Percentiles rank a stretch among this genome's conserved stretches.
Conservation (phyloP, 2,113 vertebrate species). For the Collichthys lucidus region DNA sequence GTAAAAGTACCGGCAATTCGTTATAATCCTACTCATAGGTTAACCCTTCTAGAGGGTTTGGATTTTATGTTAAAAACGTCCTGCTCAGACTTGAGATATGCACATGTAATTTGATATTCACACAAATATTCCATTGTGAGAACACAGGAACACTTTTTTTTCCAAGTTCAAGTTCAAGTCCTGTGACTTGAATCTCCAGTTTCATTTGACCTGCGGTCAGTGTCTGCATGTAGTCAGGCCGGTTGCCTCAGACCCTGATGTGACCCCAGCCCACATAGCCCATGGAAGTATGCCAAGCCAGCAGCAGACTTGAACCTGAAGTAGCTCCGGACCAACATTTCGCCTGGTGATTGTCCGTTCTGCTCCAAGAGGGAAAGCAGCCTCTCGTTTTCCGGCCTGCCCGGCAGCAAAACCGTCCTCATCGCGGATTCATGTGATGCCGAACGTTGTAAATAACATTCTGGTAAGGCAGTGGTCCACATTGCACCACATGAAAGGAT, state of each 20-base stretch:
- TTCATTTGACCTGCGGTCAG: conserved; percentile 58
- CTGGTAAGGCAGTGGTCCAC: conserved; percentile 75
- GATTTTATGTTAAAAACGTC: conserved; percentile 52
- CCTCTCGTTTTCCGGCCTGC: conserved; percentile 34
- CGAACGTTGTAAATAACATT: conserved; percentile 45
- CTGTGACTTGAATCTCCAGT: conserved; percentile 63
- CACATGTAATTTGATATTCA: conserved; percentile 57
- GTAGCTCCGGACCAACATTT: conserved; percentile 49
- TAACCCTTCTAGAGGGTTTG: conserved; percentile 27
- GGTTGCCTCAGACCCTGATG: conserved; percentile 62
- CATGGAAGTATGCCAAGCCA: conserved; percentile 66
- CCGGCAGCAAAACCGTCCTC: conserved; percentile 33
- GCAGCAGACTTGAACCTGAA: conserved; percentile 67
- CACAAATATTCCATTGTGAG: conserved; percentile 67
- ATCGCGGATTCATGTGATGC: conserved; percentile 34
- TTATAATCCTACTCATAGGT: conserved; percentile 34
- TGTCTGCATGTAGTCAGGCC: conserved; percentile 42
- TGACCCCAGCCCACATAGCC: conserved; percentile 61
- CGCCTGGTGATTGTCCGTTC: conserved; percentile 67
- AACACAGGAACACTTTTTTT: conserved; percentile 44
- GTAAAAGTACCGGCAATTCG: conserved; percentile 30
- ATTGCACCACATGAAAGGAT: conserved; percentile 52
- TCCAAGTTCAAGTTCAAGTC: conserved; percentile 52
- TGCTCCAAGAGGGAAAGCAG: conserved; percentile 45
- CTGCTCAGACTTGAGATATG: conserved; percentile 61